Evolutionary conservation across 2,797 vertebrate species (phyloP), one percentile per base, ranked within the genome.

Genomic region (Acanthopagrus latus): DNA sequence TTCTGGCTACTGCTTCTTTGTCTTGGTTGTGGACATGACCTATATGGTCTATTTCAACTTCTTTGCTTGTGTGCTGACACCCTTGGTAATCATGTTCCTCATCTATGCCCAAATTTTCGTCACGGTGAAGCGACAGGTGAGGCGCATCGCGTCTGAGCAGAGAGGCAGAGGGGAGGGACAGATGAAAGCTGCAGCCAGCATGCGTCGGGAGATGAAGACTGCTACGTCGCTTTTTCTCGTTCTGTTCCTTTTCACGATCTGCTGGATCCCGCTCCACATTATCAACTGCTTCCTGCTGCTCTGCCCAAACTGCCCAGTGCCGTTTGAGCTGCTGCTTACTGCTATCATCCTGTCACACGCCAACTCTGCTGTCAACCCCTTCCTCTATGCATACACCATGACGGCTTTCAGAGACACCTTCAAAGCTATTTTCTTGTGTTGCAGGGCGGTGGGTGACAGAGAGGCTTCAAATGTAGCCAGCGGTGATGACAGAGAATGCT

Each of bases 311-410:
- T 95, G 94, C 56, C 74, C 83, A 0, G 92, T 96, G 52, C 95
- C 95, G 0, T 70, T 94, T 0, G 91, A 94, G 50, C 92, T 95
- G 57, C 93, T 93, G 25, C 91, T 95, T 46, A 65, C 92, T 5
- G 85, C 94, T 62, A 96, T 96, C 81, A 95, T 96, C 74, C 92
- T 96, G 38, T 96, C 96, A 0, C 96, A 96, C 0, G 95, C 95
- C 3, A 96, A 95, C 88, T 95, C 95, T 0, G 94, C 93, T 1
- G 87, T 95, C 85, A 97, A 97, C 89, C 94, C 81, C 0, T 90
- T 92, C 67, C 88, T 96, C 47, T 94, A 93, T 0, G 93, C 92
- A 0, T 95, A 93, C 91, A 96, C 95, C 14, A 95, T 96, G 93
- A 93, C 90, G 6, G 78, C 94, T 20, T 96, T 95, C 89, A 91